Base-by-base conservation (phyloP, 2,888 invertebrate genomes). In the Mythimna albipuncta region DNA sequence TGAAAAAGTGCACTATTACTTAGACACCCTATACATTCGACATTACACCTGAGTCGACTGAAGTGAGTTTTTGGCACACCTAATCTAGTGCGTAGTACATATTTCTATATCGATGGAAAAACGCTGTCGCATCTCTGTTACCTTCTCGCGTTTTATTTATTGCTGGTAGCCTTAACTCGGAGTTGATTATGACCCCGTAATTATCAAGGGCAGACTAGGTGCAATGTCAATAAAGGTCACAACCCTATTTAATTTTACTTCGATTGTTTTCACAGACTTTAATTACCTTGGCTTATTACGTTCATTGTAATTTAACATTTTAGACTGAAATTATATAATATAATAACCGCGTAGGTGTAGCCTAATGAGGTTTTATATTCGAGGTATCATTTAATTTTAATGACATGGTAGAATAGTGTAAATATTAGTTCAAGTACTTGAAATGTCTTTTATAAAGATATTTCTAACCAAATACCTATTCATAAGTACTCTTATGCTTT, bases 251-350 rank as follows among this genome's bases (percentile, higher is more conserved):
- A 68, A 67, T 44, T 52, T 58, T 35, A 19, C 19, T 41, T 41
- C 38, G 41, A 21, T 57, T 41, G 26, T 75, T 66, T 57, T 76
- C 38, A 50, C 16, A 75, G 47, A 75, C 35, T 26, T 44, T 54
- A 64, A 72, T 64, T 75, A 75, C 11, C 26, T n/a, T 11, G 13
- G 32, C 47, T 32, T 64, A 26, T 54, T 16, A 55, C 1, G 35
- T 32, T 58, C n/a, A 26, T 55, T 64, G 26, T 75, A 44, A 26
- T 64, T 64, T 9, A 11, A 57, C 7, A 57, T 64, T 72, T 54
- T 55, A n/a, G 44, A 38, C 13, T 55, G 55, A 2, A 75, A 55
- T 38, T 54, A 9, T 13, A 35, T 1, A 19, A 47, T 47, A 47
- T 16, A 47, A 47, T 47, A 32, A 54, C 26, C 19, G n/a, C 32